Evolutionary conservation across 2,888 invertebrate genomes (phyloP), one percentile per base, ranked within the genome.

Genomic region (Drosophila longiperda): DNA sequence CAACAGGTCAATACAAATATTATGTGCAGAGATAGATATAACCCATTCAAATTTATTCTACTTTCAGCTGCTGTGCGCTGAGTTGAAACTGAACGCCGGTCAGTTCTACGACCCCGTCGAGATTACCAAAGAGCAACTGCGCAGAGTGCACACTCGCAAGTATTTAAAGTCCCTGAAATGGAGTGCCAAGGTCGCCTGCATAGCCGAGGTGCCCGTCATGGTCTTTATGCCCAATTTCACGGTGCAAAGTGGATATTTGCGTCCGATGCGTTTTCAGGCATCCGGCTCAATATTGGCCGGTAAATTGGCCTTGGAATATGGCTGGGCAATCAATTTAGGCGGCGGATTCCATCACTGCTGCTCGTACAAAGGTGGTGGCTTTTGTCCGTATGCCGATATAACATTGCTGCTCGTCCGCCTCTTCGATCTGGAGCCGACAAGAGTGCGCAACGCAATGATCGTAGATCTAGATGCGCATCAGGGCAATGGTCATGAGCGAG

Each of bases 401-500:
- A 96, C 97, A 0, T 93, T 98, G 79, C 93, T 97, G 12, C 94
- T 98, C 52, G 94, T 94, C 66, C 96, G 95, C 90, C 93, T 97
- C 15, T 94, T 97, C 75, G 92, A 94, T 29, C 92, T 93, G 75
- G 94, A 94, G 66, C 66, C 94, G 3, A 91, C 92, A 57, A 53
- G 75, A 11, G 94, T 96, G 36, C 94, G 95, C 92, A 96, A 94
- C 48, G 95, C 96, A 3, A 96, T 98, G 97, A 97, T 98, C 86
- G 95, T 98, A 1, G 98, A 98, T 92, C 94, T 98, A 90, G 98
- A 98, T 93, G 98, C 98, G 4, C 98, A 98, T 93, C 98, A 98
- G 95, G 98, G 98, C 0, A 98, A 98, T 92, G 98, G 98, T 0
- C 96, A 98, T 92, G 96, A 96, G 89, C 94, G 95, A 17, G 98